Base-by-base conservation (phyloP, 2,113 vertebrate species). In the Podarcis cretensis region DNA sequence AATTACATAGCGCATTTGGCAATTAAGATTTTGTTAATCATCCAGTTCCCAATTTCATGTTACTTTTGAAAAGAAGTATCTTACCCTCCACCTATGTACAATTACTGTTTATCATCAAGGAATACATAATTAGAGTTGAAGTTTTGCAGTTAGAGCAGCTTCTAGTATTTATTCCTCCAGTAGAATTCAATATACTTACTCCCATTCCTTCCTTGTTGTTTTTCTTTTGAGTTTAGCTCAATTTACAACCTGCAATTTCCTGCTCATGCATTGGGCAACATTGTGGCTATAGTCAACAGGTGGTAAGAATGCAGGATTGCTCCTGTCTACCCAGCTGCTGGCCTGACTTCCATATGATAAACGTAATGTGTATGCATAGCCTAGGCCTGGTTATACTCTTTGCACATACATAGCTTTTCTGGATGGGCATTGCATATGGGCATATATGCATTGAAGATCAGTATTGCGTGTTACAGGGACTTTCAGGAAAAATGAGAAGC, bases 21-120 rank as follows among this genome's bases (percentile, higher is more conserved):
- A 96, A 93, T 94, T 96, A 95, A 91, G 23, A 94, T 94, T 95
- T 95, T 95, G 87, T 89, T 95, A 95, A 95, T 96, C 81, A 94
- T 85, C 65, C 84, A 71, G 40, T 92, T 93, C 35, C 21, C 54
- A 82, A 66, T 92, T 95, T 96, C 73, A 94, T 91, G 75, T 95
- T 32, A 92, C 30, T 93, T 96, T 94, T 81, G 94, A 92, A 95
- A 92, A 74, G 48, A 96, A 93, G 93, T 90, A 91, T 57, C 84
- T 93, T 93, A 94, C 27, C 35, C 76, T 91, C 87, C 92, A 88
- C 16, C 75, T 90, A 81, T 88, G 91, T 92, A 90, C 95, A 95
- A 94, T 91, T 21, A 90, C 87, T 91, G 74, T 94, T 95, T 96
- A 88, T 86, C 81, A 93, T 87, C 91, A 86, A 9, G 92, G 92